A percentile compares a stretch with the other conserved stretches of the same genome.
Evolutionary conservation across 2,888 invertebrate species (phyloP).

Genomic region (Aphelenchoides bicaudatus): DNA sequence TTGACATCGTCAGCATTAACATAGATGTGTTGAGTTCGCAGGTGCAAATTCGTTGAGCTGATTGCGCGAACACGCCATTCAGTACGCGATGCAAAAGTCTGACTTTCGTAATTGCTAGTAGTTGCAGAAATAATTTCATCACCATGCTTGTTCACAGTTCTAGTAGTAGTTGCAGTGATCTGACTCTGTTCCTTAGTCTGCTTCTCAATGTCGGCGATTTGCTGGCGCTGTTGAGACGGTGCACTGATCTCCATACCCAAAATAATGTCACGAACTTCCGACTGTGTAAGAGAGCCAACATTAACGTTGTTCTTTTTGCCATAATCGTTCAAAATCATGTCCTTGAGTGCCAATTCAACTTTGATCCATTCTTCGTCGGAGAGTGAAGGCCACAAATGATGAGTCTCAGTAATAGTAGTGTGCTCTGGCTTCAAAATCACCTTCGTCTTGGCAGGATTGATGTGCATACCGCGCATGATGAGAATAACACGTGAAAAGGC

Average conservation of each 20-base stretch:
- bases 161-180: constrained; percentile 93
- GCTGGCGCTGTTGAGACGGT: constrained; percentile 95
- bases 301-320: constrained; percentile 99
- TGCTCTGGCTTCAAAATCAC: constrained; percentile 93
- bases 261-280: constrained; percentile 94
- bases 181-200: constrained; percentile 96
- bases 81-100: constrained; percentile 95
- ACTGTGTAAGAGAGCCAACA: constrained; percentile 95
- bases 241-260: constrained; percentile 99
- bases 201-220: constrained; percentile 99
- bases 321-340: constrained; percentile 95
- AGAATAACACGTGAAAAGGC: constrained; percentile 94
- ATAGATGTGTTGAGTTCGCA: constrained; percentile 97
- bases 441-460: constrained; percentile 97
- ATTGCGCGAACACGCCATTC: constrained; percentile 94
- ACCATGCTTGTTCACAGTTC: constrained; percentile 97
- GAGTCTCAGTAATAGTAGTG: constrained; percentile 95
- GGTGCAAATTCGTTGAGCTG: constrained; percentile 65
- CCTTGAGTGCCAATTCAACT: constrained; percentile 93
- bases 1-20: constrained; percentile 99
- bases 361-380: constrained; percentile 99
- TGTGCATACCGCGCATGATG: constrained; percentile 91
- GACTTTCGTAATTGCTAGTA: constrained; percentile 96
- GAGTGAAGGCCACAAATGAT: constrained; percentile 98
- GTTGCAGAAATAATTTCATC: constrained; percentile 99